Base-by-base conservation (phyloP, 2,113 vertebrate genomes). In the Loxodonta africana region DNA sequence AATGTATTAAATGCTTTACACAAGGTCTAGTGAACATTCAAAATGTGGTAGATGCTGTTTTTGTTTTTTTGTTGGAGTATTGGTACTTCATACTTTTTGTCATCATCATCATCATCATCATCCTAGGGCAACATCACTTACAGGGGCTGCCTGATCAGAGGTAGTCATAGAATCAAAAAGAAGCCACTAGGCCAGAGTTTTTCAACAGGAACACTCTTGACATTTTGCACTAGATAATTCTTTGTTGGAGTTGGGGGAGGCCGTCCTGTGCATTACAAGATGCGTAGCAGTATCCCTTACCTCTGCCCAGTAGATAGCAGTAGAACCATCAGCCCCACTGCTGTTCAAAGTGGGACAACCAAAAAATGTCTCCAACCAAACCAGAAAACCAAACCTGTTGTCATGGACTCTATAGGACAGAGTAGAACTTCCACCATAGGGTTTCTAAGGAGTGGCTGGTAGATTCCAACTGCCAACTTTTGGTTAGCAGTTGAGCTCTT, bases 11-110 rank as follows among this genome's bases (percentile, higher is more conserved):
- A 46, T 84, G 4, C 23, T 87, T 90, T 88, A 26, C 9, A 46
- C 0, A 48, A 8, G 82, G 4, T 87, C 30, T 82, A 28, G 21
- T 76, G 92, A 93, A 53, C 41, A 48, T 4, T 76, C 0, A 46
- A 67, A 77, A 95, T 57, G 33, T 78, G 18, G 26, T 93, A 62
- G 28, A 65, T 77, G 53, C 10, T 86, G 11, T 51, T 88, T 91
- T 85, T 76, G 25, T 14, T 84, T 53, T 44, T 80, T 90, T 53
- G 11, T 62, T 73, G 7, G 14, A 12, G 1, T 87, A 30, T 80
- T 90, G n/a, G 57, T 88, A 88, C 88, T 90, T 53, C 23, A 51
- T 95, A 44, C 46, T 84, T 83, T 28, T 85, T 77, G 73, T 73
- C 18, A n/a, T 30, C 44, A 44, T 86, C 62, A 88, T 15, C 65